Conservation (phyloP, 1,140 invertebrate species). For the Lethocerus indicus region DNA sequence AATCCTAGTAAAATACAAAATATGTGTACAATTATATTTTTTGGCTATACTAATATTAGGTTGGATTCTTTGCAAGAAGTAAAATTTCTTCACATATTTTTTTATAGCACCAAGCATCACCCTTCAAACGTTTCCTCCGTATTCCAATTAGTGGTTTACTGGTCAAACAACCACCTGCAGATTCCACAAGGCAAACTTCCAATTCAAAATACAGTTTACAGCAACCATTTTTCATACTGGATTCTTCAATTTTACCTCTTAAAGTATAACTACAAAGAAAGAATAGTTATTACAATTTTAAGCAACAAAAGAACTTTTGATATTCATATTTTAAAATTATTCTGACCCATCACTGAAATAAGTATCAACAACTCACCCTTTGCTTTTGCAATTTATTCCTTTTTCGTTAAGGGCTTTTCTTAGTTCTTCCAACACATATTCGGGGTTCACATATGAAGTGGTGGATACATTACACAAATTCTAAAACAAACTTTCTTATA, state of each 20-base stretch:
- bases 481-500: constrained; percentile 25
- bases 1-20: no score
- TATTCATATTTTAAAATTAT: no score
- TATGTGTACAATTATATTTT: no score
- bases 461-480: constrained; percentile 56
- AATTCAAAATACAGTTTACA: constrained; percentile 50
- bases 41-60: no score
- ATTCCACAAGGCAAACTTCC: constrained; percentile 52
- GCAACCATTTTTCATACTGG: constrained; percentile 17
- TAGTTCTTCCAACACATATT: constrained; percentile 42
- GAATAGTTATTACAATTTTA: not conserved
- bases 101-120: constrained; percentile 75
- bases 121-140: constrained; percentile 57
- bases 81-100: constrained; percentile 70
- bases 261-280: constrained; percentile 37
- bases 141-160: constrained; percentile 39
- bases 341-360: no score
- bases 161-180: no score
- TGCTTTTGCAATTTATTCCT: constrained; percentile 47
- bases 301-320: no score
- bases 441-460: constrained; percentile 43
- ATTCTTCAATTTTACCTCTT: constrained; percentile 33
- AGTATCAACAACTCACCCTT: constrained; percentile 39
- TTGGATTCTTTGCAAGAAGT: no score
- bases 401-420: constrained; percentile 41